phyloP scores from a whole-genome alignment of 2,113 vertebrate species.

The Leucopsar rothschildi region DNA sequence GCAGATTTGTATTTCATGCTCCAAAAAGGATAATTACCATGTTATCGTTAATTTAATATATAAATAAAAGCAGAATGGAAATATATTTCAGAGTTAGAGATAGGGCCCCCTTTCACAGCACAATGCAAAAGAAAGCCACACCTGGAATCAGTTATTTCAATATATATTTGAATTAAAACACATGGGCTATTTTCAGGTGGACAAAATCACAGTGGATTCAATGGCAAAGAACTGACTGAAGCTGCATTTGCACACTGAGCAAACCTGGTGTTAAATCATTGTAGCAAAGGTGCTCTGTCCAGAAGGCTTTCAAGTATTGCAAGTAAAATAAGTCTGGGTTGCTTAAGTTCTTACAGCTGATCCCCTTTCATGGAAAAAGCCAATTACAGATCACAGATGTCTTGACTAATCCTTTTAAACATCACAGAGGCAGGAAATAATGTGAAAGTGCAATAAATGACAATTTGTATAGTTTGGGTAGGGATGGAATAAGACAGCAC shows the following conservation, averaged over 20 bases:
- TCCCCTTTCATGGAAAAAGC: conserved; percentile 60
- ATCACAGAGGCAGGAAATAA: conserved; percentile 65
- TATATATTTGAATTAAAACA: conserved; percentile 51
- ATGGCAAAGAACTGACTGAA: conserved; percentile 11
- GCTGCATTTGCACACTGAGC: not conserved
- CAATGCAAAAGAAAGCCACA: not conserved
- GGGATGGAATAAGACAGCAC: not conserved
- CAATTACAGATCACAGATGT: conserved; percentile 69
- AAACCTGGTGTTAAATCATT: conserved; percentile 24
- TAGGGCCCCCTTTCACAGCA: not conserved
- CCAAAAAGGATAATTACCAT: conserved; percentile 41
- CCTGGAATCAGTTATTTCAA: conserved; percentile 21
- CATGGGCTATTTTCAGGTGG: conserved; percentile 26
- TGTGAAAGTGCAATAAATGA: conserved; percentile 56
- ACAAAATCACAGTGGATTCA: conserved; percentile 40
- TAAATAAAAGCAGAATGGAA: conserved; percentile 43
- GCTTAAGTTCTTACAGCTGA: conserved; percentile 67
- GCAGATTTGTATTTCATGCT: conserved; percentile 54
- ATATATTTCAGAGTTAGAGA: not conserved
- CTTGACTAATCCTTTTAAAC: conserved; percentile 67
- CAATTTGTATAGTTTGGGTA: conserved; percentile 41
- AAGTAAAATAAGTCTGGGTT: conserved; percentile 65
- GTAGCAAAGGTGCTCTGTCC: conserved; percentile 50
- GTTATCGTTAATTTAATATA: conserved; percentile 44
- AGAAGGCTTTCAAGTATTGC: conserved; percentile 53